Conservation (phyloP, 2,113 vertebrate genomes). For the Myrmecophaga tridactyla region DNA sequence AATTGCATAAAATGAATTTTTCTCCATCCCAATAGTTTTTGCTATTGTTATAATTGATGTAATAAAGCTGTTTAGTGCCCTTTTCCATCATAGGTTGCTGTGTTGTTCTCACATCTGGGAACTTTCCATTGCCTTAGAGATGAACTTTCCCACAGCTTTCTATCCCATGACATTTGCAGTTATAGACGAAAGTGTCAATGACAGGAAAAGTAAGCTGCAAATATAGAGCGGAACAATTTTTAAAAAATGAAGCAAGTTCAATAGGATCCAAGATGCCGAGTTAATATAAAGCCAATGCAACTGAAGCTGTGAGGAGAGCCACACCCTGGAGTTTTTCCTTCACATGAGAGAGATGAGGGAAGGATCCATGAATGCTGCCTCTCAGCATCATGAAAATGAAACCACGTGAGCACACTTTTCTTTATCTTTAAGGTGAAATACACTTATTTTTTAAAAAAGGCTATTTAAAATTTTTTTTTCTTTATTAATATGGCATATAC, state of each 20-base stretch:
- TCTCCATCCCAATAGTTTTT: constrained; percentile 26
- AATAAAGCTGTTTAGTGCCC: not conserved
- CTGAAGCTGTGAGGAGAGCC: not conserved
- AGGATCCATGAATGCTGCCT: accelerated
- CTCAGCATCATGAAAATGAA: not conserved
- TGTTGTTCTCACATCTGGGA: constrained; percentile 41
- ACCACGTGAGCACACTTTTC: not conserved
- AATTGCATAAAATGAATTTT: not conserved
- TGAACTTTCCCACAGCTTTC: constrained; percentile 50
- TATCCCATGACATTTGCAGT: not conserved
- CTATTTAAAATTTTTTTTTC: too few relatives aligned
- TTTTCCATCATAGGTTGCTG: constrained; percentile 48
- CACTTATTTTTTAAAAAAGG: not conserved
- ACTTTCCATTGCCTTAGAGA: constrained; percentile 61
- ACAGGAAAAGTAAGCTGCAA: constrained; percentile 24
- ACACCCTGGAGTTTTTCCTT: not conserved
- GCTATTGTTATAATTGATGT: constrained; percentile 26
- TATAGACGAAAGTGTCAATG: constrained; percentile 13
- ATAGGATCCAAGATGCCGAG: not conserved
- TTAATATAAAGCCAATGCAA: not conserved
- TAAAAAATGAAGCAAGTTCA: not conserved
- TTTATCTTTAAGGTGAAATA: not conserved
- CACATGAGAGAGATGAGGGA: not conserved
- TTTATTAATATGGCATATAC: too few relatives aligned
- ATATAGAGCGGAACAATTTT: not conserved